These are phyloP conservation scores for Kuschelorhynchus macadamiae DNA, from an alignment of 2,888 invertebrate species.

Conservation along the genomic window DNA sequence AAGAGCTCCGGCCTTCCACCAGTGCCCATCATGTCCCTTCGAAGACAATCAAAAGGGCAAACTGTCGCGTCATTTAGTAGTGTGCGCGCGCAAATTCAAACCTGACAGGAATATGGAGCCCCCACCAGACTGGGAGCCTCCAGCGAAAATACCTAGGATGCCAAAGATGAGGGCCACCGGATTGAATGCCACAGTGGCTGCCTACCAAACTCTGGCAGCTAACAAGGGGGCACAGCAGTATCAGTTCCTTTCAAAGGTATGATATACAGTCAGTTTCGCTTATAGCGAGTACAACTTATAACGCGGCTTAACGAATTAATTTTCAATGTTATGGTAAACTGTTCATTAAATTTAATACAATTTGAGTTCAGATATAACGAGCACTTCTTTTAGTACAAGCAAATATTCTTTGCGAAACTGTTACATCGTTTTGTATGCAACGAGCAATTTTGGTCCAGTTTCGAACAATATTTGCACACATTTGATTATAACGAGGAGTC, in stretches of 20 bases:
- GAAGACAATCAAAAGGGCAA: conserved; percentile 95
- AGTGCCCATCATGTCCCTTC: conserved; percentile 94
- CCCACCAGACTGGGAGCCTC: conserved; percentile 92
- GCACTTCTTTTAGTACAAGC: too few species aligned
- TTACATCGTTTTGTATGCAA: too few species aligned
- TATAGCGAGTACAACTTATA: too few species aligned
- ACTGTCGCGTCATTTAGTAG: conserved; percentile 87
- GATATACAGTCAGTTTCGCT: conserved; percentile 61
- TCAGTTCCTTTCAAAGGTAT: conserved; percentile 60
- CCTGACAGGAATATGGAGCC: conserved; percentile 89
- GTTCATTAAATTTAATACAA: too few species aligned
- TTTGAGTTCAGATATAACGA: too few species aligned
- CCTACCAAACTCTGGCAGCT: conserved; percentile 68
- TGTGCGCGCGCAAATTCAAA: conserved; percentile 91
- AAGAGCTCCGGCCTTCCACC: conserved; percentile 88
- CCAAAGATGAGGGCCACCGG: conserved; percentile 66
- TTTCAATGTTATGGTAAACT: too few species aligned
- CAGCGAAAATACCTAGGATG: conserved; percentile 91
- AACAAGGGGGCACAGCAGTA: conserved; percentile 64
- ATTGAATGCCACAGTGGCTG: conserved; percentile 67
- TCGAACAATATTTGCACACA: too few species aligned
- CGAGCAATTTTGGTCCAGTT: too few species aligned
- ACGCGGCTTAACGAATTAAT: too few species aligned
- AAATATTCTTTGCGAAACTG: too few species aligned
- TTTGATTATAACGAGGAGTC: too few species aligned